Conservation (phyloP, 2,888 invertebrate genomes). For the Erebia ligea region DNA sequence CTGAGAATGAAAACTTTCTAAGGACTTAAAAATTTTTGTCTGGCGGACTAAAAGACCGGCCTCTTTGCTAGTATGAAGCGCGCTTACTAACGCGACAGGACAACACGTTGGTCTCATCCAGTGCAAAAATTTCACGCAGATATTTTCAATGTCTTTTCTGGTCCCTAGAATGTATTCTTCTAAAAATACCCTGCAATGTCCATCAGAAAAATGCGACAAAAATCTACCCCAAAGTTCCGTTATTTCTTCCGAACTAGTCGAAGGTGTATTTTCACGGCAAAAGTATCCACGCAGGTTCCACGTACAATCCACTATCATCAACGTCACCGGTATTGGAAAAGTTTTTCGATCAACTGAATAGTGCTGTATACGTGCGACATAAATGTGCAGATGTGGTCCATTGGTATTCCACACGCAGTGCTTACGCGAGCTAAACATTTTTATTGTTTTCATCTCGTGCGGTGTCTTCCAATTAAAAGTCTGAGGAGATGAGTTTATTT, state of each 20-base stretch:
- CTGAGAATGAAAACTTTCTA: no score
- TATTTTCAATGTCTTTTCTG: no score
- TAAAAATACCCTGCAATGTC: neutral
- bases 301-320: slow-evolving; percentile 72
- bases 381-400: slow-evolving; percentile 65
- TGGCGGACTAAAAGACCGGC: no score
- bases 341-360: slow-evolving; percentile 65
- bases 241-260: slow-evolving; percentile 25
- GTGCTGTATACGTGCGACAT: slow-evolving; percentile 72
- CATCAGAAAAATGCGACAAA: neutral
- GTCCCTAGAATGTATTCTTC: neutral
- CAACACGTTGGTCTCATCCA: no score
- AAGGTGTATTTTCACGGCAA: slow-evolving; percentile 59
- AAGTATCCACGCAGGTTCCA: slow-evolving; percentile 61
- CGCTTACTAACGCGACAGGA: no score
- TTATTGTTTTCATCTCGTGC: slow-evolving; percentile 53
- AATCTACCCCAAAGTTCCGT: neutral
- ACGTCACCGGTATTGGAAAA: slow-evolving; percentile 73
- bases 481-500: slow-evolving; percentile 35
- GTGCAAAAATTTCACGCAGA: no score
- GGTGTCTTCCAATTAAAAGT: slow-evolving; percentile 44
- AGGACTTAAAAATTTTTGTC: no score
- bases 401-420: slow-evolving; percentile 71
- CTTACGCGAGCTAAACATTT: slow-evolving; percentile 61
- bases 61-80: no score